Base-by-base conservation (phyloP, 2,797 vertebrate genomes). In the Sciurus vulgaris region DNA sequence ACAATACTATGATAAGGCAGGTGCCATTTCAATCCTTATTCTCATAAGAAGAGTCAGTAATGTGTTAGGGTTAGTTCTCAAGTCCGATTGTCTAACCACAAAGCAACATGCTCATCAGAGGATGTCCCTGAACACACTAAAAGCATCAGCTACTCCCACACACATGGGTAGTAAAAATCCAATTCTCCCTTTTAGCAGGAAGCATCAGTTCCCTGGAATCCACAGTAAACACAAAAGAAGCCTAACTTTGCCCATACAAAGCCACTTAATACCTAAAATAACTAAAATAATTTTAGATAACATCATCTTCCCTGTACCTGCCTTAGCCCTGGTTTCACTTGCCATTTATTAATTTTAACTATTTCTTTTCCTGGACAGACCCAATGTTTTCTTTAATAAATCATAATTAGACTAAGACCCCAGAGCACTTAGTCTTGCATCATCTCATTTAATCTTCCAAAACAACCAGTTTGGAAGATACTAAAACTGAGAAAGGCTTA, bases 241-340 rank as follows among this genome's bases (percentile, higher is more conserved):
- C 24, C 1, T 0, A 61, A 77, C 11, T 30, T 65, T 59, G 13
- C 10, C 59, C 51, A 63, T 38, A 90, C 47, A 89, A 95, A 93
- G 18, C 70, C 79, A 78, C 9, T 77, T 72, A 33, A 28, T 56
- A 76, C 63, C 74, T 70, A 47, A 96, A 83, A 78, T 85, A 72
- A 65, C 44, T 44, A 78, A 87, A 92, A 89, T 91, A 81, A 74
- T 61, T 85, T 86, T 65, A 91, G 86, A 65, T n/a, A 70, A 28
- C 28, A 94, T 72, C 4, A 5, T 10, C 15, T 44, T 74, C 20
- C 35, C 44, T 54, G 30, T 70, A 70, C 41, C 49, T 72, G 69
- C 28, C 47, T 88, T 89, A 63, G 9, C 49, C 33, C 10, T 77
- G 41, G 61, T 67, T 94, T 86, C 30, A 7, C 44, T 78, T 54